Percentiles rank a stretch among this genome's conserved stretches.
phyloP scores from a whole-genome alignment of 2,888 invertebrate genomes.

The Kryphioiulus occultus region DNA sequence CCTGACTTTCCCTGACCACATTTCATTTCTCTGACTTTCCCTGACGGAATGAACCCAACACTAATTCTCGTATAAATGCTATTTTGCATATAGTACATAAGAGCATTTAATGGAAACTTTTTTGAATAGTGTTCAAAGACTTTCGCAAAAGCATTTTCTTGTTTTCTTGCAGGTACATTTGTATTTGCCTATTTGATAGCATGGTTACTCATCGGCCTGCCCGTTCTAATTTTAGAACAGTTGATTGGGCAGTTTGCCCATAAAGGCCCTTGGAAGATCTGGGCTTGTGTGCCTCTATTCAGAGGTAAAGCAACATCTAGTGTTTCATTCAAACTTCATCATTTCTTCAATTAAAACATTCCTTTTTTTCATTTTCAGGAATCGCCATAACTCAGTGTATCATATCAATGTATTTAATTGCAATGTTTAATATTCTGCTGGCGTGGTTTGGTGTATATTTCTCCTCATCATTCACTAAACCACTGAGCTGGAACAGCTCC shows the following conservation, averaged over 20 bases:
- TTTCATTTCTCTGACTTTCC: too few relatives aligned
- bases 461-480: neutral
- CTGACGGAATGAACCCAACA: too few relatives aligned
- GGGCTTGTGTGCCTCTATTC: constrained; percentile 48
- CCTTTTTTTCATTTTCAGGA: constrained; percentile 11
- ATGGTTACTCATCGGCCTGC: constrained; percentile 46
- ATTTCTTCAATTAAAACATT: constrained; percentile 34
- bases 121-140: neutral
- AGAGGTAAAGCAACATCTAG: constrained; percentile 37
- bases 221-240: constrained; percentile 36
- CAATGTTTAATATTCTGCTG: constrained; percentile 33
- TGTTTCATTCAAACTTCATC: neutral
- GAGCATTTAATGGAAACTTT: too few relatives aligned
- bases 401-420: constrained; percentile 31
- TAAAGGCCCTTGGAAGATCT: constrained; percentile 41
- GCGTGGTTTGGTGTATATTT: constrained; percentile 44
- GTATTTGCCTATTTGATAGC: constrained; percentile 43
- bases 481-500: neutral
- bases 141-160: neutral
- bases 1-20: too few relatives aligned
- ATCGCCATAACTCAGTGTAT: constrained; percentile 42
- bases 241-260: constrained; percentile 44
- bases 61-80: too few relatives aligned
- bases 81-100: too few relatives aligned
- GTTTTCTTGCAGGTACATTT: constrained; percentile 38